These are phyloP conservation scores for Agapornis canus DNA, from an alignment of 2,797 vertebrate species.

Conservation along the genomic window DNA sequence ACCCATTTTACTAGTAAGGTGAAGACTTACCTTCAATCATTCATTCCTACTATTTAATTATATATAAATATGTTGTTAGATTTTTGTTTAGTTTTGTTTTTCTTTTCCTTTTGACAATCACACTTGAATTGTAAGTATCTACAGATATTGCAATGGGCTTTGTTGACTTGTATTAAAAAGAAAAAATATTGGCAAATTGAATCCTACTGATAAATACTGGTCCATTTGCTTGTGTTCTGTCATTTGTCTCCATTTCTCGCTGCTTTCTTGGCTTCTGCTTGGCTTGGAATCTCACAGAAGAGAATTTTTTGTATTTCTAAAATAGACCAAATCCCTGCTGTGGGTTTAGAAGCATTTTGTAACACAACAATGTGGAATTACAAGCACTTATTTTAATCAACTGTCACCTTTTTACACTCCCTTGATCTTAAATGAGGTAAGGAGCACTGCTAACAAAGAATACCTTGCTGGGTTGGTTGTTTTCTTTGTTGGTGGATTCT, in stretches of 20 bases:
- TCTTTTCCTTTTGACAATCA: background rate
- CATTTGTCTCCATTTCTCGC: background rate
- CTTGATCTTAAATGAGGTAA: background rate
- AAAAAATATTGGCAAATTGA: background rate
- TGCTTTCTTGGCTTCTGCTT: background rate
- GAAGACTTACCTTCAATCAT: background rate
- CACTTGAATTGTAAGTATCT: background rate
- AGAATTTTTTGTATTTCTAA: background rate
- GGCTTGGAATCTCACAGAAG: background rate
- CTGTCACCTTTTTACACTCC: background rate
- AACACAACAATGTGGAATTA: background rate
- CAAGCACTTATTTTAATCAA: background rate
- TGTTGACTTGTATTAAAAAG: background rate
- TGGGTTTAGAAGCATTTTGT: background rate
- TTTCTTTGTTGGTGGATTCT: background rate
- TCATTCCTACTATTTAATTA: background rate
- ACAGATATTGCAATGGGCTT: background rate
- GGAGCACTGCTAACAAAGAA: background rate
- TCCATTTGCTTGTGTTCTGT: background rate
- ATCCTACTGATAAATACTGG: background rate
- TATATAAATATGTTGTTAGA: background rate
- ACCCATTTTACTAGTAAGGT: background rate
- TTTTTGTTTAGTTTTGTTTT: background rate
- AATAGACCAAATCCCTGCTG: background rate
- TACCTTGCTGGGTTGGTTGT: background rate